Conservation (phyloP, 2,888 invertebrate species). For the Xestia c-nigrum region DNA sequence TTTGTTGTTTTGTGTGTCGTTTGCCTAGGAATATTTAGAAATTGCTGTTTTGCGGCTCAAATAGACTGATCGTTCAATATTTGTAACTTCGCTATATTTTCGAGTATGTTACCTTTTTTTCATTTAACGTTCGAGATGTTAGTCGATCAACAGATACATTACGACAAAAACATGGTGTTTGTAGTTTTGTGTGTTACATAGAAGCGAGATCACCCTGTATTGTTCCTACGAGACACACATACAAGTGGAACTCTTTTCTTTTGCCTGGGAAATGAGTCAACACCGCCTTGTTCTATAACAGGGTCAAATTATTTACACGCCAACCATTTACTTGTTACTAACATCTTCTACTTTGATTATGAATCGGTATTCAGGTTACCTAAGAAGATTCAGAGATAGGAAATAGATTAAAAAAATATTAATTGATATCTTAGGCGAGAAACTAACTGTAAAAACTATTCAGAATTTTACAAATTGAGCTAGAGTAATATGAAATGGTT, state of each 20-base stretch:
- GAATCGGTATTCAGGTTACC: conserved; percentile 35
- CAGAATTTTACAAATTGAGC: conserved; percentile 36
- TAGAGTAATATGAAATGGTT: conserved; percentile 34
- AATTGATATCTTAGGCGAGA: conserved; percentile 25
- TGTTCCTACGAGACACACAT: conserved; percentile 76
- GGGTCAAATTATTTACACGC: conserved; percentile 61
- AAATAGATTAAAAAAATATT: conserved; percentile 23
- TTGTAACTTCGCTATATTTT: background rate
- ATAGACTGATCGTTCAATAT: background rate
- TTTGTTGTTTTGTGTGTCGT: too few species aligned
- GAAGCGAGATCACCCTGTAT: conserved; percentile 71
- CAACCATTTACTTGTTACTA: conserved; percentile 47
- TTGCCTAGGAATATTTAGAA: background rate
- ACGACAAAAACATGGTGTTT: conserved; percentile 23
- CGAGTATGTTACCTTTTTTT: background rate
- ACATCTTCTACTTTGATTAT: conserved; percentile 48
- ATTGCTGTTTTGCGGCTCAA: background rate
- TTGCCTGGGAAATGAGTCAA: conserved; percentile 83
- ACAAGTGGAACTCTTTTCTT: conserved; percentile 83
- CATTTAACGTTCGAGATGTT: background rate
- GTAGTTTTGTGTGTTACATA: conserved; percentile 46
- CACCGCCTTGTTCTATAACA: conserved; percentile 64
- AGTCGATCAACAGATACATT: conserved; percentile 16
- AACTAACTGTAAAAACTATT: conserved; percentile 35
- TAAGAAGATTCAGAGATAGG: conserved; percentile 19